Base-by-base conservation (phyloP, 2,888 invertebrate species). In the Cecidostiba fungosa region DNA sequence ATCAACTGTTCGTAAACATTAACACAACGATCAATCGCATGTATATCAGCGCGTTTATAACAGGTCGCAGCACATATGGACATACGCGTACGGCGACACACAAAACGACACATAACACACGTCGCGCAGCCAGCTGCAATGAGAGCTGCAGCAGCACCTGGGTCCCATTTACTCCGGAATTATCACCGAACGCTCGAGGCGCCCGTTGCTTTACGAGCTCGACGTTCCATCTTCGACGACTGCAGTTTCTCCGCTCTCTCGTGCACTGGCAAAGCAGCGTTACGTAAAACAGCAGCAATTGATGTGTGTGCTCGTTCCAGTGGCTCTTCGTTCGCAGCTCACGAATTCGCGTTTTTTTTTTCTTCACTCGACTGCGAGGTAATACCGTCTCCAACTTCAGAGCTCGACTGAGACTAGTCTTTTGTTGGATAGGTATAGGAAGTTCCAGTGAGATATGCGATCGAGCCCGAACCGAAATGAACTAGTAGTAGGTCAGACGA, bases 231-330 rank as follows among this genome's bases (percentile, higher is more conserved):
- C 66, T 29, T 66, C 66, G 66, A 29, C 3, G 54, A 59, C 54
- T 59, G 54, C 54, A 59, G 54, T 59, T 59, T 70, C 66, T n/a
- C 12, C 43, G 72, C 4, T 5, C 43, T 59, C 4, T 5, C 19
- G 23, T 26, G 66, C 29, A 66, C 29, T 29, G 12, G 36, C 76
- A 59, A 43, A n/a, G 36, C 23, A 32, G 32, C 73, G 70, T 85
- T 82, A 85, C 82, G 74, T 85, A 82, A 85, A 85, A 76, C 43
- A 70, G 74, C 39, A 16, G 47, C 62, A 39, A 72, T 81, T 73
- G 81, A 78, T 74, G 78, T 69, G 66, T 59, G 70, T 43, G 59
- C 78, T 43, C 78, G 77, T 74, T 82, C 73, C 72, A 85, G 84
- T 70, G 70, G 78, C 43, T 76, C 29, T 66, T 66, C 29, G 66